Conservation (phyloP, 2,888 invertebrate species). For the Stegana nigrithorax region DNA sequence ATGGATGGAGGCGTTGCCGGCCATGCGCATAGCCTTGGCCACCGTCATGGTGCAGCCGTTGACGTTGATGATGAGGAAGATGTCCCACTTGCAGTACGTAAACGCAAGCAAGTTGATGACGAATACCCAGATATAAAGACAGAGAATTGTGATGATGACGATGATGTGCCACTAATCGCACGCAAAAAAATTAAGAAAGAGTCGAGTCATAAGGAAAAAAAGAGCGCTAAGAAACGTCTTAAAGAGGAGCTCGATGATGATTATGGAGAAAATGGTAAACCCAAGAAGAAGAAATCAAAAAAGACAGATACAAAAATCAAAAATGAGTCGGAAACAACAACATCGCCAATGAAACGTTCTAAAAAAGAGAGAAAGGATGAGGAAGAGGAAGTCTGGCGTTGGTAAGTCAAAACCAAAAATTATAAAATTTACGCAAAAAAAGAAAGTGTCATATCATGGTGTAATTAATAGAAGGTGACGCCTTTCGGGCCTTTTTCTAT, state of each 20-base stretch:
- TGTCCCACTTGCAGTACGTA: slow-evolving; percentile 76
- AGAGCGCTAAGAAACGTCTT: slow-evolving; percentile 71
- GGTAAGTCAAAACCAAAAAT: slow-evolving; percentile 72
- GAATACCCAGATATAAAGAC: slow-evolving; percentile 67
- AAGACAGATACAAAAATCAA: too few species aligned
- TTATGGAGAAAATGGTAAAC: slow-evolving; percentile 68
- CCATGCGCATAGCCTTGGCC: too few species aligned
- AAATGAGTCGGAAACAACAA: slow-evolving; percentile 24
- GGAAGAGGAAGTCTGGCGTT: slow-evolving; percentile 89
- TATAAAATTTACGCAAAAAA: neutral
- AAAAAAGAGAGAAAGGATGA: slow-evolving; percentile 82
- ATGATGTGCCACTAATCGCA: slow-evolving; percentile 67
- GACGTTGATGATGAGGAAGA: slow-evolving; percentile 79
- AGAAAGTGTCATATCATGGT: too few species aligned
- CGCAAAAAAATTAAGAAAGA: slow-evolving; percentile 69
- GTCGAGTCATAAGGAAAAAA: slow-evolving; percentile 74
- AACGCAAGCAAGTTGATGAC: slow-evolving; percentile 37
- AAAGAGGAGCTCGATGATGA: slow-evolving; percentile 73
- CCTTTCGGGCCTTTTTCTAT: too few species aligned
- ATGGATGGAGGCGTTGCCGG: too few species aligned
- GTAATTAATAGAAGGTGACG: too few species aligned
- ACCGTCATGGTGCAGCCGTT: too few species aligned
- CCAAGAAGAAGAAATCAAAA: slow-evolving; percentile 71
- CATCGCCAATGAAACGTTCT: slow-evolving; percentile 71
- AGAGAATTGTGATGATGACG: slow-evolving; percentile 75